phyloP scores from a whole-genome alignment of 1,140 invertebrate genomes.

The Neodiprion lecontei region DNA sequence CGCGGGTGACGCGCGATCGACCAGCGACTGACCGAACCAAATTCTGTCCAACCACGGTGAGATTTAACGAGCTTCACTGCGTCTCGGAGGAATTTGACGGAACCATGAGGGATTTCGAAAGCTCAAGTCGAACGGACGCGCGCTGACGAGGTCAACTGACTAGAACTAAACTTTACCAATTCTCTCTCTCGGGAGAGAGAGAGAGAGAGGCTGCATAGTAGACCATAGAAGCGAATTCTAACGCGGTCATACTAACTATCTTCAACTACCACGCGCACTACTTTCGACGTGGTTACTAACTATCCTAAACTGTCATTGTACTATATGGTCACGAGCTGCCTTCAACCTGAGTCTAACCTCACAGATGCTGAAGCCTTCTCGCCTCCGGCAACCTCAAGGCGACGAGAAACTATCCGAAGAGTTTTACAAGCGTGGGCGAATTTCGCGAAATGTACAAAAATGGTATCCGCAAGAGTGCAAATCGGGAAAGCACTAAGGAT shows the following conservation, averaged over 20 bases:
- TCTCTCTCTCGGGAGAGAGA: not conserved
- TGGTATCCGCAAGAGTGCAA: too few relatives aligned
- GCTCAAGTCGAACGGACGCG: not conserved
- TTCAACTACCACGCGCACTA: constrained; percentile 40
- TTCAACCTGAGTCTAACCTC: not conserved
- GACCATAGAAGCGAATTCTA: constrained; percentile 36
- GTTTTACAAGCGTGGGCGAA: too few relatives aligned
- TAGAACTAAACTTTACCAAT: not conserved
- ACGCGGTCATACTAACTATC: constrained; percentile 42
- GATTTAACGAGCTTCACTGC: too few relatives aligned
- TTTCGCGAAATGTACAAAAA: too few relatives aligned
- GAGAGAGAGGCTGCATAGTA: not conserved
- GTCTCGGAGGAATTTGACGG: not conserved
- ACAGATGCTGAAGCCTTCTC: not conserved
- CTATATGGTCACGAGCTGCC: not conserved
- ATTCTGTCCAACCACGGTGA: too few relatives aligned
- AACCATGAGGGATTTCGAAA: not conserved
- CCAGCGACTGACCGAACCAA: too few relatives aligned
- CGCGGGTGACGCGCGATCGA: too few relatives aligned
- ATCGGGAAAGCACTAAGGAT: too few relatives aligned
- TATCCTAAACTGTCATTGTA: constrained; percentile 41
- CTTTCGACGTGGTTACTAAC: constrained; percentile 31
- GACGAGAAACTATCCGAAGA: not conserved
- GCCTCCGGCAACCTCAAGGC: not conserved
- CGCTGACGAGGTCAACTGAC: not conserved